phyloP scores from a whole-genome alignment of 1,140 invertebrate species.

The Nephila pilipes region DNA sequence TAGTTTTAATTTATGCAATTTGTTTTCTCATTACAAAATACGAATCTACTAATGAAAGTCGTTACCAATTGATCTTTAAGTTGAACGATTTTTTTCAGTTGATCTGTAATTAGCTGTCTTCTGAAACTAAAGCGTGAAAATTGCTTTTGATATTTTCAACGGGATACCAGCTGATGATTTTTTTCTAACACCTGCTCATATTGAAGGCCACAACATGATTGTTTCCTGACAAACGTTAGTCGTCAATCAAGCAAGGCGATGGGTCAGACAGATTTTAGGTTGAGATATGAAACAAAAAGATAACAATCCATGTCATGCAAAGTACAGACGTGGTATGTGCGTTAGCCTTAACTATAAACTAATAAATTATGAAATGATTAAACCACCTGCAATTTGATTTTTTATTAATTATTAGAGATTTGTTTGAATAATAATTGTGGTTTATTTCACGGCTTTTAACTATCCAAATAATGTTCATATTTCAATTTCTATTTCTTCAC shows the following conservation, averaged over 20 bases:
- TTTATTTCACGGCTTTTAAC: no score
- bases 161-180: not conserved
- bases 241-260: not conserved
- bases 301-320: conserved; percentile 15
- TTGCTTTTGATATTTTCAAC: not conserved
- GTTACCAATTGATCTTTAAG: not conserved
- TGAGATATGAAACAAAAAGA: not conserved
- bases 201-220: not conserved
- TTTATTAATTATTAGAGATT: not conserved
- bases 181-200: not conserved
- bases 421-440: no score
- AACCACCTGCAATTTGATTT: not conserved
- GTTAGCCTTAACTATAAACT: not conserved
- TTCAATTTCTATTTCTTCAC: no score
- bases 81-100: not conserved
- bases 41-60: not conserved
- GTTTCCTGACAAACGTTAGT: not conserved
- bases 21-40: not conserved
- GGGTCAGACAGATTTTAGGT: not conserved
- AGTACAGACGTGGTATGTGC: not conserved
- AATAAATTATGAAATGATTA: not conserved
- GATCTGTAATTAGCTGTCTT: not conserved
- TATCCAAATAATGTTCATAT: no score
- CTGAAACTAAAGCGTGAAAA: conserved; percentile 13
- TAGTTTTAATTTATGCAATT: not conserved